These are phyloP conservation scores for Thymelicus lineola DNA, from an alignment of 2,888 invertebrate genomes.

Conservation along the genomic window DNA sequence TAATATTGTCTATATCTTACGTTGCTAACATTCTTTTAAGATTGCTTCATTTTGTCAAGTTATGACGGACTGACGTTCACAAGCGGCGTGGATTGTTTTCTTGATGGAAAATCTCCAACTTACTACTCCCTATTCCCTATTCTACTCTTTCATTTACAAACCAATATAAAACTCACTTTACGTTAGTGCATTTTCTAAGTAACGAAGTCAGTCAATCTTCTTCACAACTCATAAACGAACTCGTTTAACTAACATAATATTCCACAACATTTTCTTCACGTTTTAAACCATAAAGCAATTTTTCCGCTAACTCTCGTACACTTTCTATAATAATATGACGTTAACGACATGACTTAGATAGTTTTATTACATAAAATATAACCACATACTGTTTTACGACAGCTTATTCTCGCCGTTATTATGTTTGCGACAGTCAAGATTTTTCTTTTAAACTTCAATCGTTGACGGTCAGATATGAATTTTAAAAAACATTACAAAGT, in stretches of 20 bases:
- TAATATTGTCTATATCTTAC: too few species aligned
- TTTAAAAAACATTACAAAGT: not conserved
- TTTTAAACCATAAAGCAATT: slow-evolving; percentile 14
- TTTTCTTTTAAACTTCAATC: not conserved
- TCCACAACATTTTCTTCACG: slow-evolving; percentile 7
- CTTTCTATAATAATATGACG: slow-evolving; percentile 3
- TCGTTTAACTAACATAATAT: slow-evolving; percentile 3
- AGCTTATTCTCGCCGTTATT: slow-evolving; percentile 2
- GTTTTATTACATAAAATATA: slow-evolving; percentile 7
- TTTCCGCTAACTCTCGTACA: slow-evolving; percentile 2
- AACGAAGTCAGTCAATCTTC: slow-evolving; percentile 1
- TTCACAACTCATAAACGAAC: not conserved
- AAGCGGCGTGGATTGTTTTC: too few species aligned
- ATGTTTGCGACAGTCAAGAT: not conserved
- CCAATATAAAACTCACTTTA: too few species aligned
- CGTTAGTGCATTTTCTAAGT: not conserved
- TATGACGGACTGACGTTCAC: too few species aligned
- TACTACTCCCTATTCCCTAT: too few species aligned
- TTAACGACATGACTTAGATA: slow-evolving; percentile 4
- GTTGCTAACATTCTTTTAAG: too few species aligned
- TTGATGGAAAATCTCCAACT: too few species aligned
- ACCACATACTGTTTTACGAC: slow-evolving; percentile 9
- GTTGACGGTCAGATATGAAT: too few species aligned
- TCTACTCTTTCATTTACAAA: too few species aligned
- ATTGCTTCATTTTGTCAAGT: too few species aligned